phyloP scores from a whole-genome alignment of 2,113 vertebrate genomes.

The Mormoops blainvillei region DNA sequence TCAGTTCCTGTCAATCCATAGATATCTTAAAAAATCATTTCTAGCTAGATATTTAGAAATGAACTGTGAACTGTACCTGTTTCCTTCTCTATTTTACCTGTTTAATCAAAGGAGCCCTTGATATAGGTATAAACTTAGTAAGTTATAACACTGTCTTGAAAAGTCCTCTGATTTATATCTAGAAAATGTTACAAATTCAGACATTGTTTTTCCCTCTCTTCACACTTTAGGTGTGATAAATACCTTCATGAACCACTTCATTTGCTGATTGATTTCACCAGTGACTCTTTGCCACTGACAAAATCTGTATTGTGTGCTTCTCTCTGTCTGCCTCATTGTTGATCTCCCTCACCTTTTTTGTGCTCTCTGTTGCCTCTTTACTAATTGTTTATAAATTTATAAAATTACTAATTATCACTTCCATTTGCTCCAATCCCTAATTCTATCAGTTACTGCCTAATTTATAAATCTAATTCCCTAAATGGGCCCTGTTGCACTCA shows the following conservation, averaged over 20 bases:
- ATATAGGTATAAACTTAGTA: neutral
- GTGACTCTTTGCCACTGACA: neutral
- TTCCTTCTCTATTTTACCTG: conserved; percentile 22
- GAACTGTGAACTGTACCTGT: neutral
- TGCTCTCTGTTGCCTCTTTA: neutral
- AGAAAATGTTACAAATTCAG: neutral
- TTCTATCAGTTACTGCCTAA: neutral
- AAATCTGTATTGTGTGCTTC: neutral
- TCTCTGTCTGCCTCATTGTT: neutral
- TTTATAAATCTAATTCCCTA: neutral
- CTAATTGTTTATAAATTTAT: neutral
- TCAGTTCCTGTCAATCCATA: neutral
- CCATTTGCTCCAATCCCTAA: neutral
- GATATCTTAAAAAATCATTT: conserved; percentile 10
- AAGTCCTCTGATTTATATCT: neutral
- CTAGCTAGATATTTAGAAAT: conserved; percentile 11
- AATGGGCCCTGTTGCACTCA: neutral
- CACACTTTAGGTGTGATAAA: neutral
- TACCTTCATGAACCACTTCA: no score
- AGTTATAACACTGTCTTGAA: neutral
- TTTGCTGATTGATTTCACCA: neutral
- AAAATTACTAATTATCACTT: neutral
- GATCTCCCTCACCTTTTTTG: neutral
- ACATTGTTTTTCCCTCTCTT: neutral
- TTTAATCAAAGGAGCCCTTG: neutral